Base-by-base conservation (phyloP, 1,140 invertebrate genomes). In the Drosophila elegans region DNA sequence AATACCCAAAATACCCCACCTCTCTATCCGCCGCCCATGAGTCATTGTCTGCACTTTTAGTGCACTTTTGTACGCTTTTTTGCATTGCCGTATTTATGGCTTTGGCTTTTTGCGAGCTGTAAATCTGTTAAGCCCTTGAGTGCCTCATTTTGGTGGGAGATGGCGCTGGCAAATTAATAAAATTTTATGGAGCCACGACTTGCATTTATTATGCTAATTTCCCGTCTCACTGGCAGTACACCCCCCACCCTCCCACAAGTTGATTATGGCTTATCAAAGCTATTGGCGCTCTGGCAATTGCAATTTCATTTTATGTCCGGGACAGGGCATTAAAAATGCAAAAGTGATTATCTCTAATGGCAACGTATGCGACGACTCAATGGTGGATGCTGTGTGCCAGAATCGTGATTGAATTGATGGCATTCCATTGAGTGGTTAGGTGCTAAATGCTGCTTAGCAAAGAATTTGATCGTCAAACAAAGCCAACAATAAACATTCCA, bases 121-220 rank as follows among this genome's bases (percentile, higher is more conserved):
- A 88, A 83, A 88, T 83, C 84, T 89, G 83, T 89, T 88, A 84
- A 88, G 84, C 80, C 88, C 59, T 67, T 79, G 62, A 86, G 83
- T 86, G 83, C 66, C 77, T 25, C 38, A n/a, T 10, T 55, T 52
- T 41, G 44, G 54, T 39, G 60, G 34, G 59, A n/a, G 9, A 21
- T 21, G 16, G 16, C 16, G 45, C 45, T 34, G 38, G 44, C 45
- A 80, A 89, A 80, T 89, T 86, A 86, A 88, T 88, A 89, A 83
- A 88, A 88, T 83, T 89, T 86, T 80, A 88, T 83, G 79, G 62
- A 62, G 56, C 74, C 49, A 32, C 73, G 57, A 57, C 66, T 68
- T 57, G 71, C 79, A 52, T 76, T 84, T 84, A 83, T 82, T 83
- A 89, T 86, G 79, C 79, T 82, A 81, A 81, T 86, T 79, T 77